phyloP scores from a whole-genome alignment of 2,888 invertebrate species.

The Epinotia nisella region DNA sequence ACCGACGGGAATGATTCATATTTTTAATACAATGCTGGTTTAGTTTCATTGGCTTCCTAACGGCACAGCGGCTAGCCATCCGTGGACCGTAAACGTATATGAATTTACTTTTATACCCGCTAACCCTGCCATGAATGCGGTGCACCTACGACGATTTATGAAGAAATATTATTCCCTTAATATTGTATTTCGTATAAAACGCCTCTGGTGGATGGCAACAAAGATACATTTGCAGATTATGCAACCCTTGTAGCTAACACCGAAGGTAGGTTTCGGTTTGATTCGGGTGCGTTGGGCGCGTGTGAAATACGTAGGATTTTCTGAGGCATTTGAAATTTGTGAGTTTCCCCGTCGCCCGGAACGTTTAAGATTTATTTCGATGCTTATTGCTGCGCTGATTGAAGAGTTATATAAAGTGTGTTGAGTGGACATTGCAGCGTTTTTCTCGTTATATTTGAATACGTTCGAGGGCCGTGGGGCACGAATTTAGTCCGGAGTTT shows the following conservation, averaged over 20 bases:
- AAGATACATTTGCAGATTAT: constrained; percentile 1
- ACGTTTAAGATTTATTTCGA: constrained; percentile 56
- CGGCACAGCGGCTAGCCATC: constrained; percentile 17
- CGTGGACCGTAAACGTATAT: constrained; percentile 37
- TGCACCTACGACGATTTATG: constrained; percentile 62
- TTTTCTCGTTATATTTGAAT: constrained; percentile 31
- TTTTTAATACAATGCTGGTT: constrained; percentile 43
- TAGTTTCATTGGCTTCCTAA: constrained; percentile 38
- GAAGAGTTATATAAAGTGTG: constrained; percentile 46
- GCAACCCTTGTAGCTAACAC: not conserved
- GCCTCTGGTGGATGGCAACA: constrained; percentile 45
- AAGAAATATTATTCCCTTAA: constrained; percentile 65
- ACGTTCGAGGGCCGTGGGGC: constrained; percentile 10
- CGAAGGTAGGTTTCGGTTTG: constrained; percentile 32
- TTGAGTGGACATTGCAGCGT: constrained; percentile 36
- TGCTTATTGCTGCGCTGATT: constrained; percentile 53
- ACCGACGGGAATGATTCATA: constrained; percentile 30
- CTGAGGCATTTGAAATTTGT: constrained; percentile 55
- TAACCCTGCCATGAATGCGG: constrained; percentile 48
- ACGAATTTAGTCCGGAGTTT: constrained; percentile 4
- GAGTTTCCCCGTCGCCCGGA: constrained; percentile 51
- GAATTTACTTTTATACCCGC: constrained; percentile 43
- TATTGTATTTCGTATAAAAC: constrained; percentile 58
- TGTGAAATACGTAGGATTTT: constrained; percentile 47
- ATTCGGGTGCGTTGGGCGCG: not conserved